phyloP scores from a whole-genome alignment of 2,113 vertebrate species.

The Alces alces region DNA sequence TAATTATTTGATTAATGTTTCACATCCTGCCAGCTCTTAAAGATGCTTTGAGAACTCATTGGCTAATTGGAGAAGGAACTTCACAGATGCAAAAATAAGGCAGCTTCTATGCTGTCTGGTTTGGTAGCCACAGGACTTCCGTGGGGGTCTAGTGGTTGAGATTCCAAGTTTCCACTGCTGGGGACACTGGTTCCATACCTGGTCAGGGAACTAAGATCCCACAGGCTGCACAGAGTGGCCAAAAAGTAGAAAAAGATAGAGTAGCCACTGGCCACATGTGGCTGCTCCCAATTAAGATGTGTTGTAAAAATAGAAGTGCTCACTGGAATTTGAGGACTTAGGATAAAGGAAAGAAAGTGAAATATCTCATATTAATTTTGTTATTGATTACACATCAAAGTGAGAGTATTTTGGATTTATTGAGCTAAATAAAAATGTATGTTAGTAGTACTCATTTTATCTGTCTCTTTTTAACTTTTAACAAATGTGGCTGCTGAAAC shows the following conservation, averaged over 20 bases:
- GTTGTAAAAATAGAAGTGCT: background rate
- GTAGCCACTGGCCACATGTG: rapidly evolving
- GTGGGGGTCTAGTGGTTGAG: background rate
- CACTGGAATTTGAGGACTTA: background rate
- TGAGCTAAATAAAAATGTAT: background rate
- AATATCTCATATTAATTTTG: background rate
- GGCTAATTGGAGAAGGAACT: background rate
- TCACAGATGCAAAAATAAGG: background rate
- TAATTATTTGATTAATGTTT: background rate
- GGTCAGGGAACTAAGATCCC: background rate
- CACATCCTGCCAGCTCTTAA: background rate
- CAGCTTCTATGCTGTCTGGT: rapidly evolving
- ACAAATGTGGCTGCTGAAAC: background rate
- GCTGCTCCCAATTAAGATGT: background rate
- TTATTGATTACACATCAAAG: background rate
- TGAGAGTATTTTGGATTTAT: background rate
- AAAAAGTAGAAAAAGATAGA: background rate
- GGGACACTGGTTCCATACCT: background rate
- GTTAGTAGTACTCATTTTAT: background rate
- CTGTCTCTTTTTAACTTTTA: background rate
- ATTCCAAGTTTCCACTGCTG: background rate
- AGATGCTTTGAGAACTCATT: background rate
- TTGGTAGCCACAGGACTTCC: background rate
- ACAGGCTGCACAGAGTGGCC: background rate
- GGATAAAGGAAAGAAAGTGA: background rate